Evolutionary conservation across 35 echinoderm and acorn worm genomes (phyloP).

Genomic region (Patiria miniata): DNA sequence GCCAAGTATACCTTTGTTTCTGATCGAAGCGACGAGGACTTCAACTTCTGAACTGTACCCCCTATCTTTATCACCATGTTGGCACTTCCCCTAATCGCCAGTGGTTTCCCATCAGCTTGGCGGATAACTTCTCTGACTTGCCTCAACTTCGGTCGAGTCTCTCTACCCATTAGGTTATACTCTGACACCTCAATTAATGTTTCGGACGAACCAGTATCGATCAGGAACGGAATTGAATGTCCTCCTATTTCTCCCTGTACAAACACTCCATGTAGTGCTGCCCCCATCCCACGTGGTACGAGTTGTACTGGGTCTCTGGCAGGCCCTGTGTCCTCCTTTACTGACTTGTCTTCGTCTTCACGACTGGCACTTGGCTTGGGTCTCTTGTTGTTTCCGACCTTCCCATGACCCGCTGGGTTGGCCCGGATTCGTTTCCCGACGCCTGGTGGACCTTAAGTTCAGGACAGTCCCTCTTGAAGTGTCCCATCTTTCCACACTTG

Average conservation of each 20-base stretch:
- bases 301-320: no score
- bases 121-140: neutral
- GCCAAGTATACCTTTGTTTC: neutral
- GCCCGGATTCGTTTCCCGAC: no score
- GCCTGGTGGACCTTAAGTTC: no score
- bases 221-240: neutral
- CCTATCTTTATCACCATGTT: neutral
- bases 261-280: slow-evolving; percentile 22
- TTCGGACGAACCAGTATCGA: slow-evolving; percentile 38
- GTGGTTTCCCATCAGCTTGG: neutral
- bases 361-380: no score
- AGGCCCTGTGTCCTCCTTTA: no score
- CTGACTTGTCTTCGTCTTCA: no score
- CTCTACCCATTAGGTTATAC: neutral
- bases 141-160: neutral
- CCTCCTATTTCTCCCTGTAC: neutral
- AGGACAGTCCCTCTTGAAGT: no score
- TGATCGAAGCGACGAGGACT: no score
- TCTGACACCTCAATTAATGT: neutral
- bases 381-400: no score
- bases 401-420: no score
- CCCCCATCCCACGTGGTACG: neutral
- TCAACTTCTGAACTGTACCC: no score
- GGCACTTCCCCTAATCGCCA: neutral
- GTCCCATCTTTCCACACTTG: no score